Conservation (phyloP, 1,140 invertebrate genomes). For the Bactericera cockerelli region DNA sequence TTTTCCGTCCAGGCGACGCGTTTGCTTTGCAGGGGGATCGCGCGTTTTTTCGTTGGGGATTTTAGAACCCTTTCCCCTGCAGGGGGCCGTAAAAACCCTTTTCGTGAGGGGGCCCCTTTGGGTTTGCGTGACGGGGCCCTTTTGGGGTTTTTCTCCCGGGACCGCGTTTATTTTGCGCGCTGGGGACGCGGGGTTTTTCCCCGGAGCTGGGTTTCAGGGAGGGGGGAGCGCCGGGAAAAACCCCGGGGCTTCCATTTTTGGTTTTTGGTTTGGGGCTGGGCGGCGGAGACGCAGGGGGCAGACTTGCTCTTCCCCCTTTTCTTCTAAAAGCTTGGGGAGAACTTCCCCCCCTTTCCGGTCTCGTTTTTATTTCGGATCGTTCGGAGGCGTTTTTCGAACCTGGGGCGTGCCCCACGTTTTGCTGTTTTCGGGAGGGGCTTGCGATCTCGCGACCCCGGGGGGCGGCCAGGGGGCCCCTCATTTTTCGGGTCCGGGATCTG, state of each 20-base stretch:
- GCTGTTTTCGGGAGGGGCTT: slow-evolving; percentile 29
- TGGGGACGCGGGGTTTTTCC: neutral
- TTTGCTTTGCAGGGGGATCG: slow-evolving; percentile 7
- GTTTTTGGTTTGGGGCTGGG: neutral
- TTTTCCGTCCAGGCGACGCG: too few relatives aligned
- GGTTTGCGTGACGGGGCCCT: slow-evolving; percentile 5
- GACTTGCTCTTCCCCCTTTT: neutral
- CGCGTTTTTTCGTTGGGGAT: slow-evolving; percentile 1
- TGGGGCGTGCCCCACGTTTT: slow-evolving; percentile 31
- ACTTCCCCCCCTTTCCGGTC: neutral
- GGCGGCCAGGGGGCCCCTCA: slow-evolving; percentile 28
- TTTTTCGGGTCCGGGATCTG: slow-evolving; percentile 39
- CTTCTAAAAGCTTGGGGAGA: too few relatives aligned
- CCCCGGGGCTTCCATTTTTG: neutral
- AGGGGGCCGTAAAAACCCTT: slow-evolving; percentile 5
- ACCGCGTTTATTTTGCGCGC: neutral
- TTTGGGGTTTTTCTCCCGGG: neutral
- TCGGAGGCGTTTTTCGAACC: slow-evolving; percentile 27
- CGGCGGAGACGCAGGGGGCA: neutral
- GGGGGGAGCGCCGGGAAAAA: neutral
- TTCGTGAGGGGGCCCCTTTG: slow-evolving; percentile 13
- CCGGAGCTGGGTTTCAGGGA: neutral
- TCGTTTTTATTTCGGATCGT: slow-evolving; percentile 8
- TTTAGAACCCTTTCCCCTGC: neutral
- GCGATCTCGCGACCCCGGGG: slow-evolving; percentile 28